Base-by-base conservation (phyloP, 1,140 invertebrate species). In the Zaprionus ornatus region DNA sequence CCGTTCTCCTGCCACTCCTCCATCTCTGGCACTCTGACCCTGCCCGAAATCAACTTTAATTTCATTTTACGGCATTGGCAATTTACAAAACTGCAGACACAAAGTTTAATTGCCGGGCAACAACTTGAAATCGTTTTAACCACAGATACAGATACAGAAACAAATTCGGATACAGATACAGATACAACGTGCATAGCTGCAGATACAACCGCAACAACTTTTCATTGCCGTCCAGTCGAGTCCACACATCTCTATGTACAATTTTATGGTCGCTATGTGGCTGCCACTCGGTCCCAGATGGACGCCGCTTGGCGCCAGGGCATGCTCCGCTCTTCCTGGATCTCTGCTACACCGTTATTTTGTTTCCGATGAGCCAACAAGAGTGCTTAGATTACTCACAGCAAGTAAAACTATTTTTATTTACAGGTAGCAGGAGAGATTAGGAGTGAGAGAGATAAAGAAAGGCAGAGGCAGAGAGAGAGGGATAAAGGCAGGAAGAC, bases 251-350 rank as follows among this genome's bases (percentile, higher is more conserved):
- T 75, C 68, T 88, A 90, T 81, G 77, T 87, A 87, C 88, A 88
- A 84, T 87, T 87, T 87, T 87, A 87, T 87, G 87, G 84, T 50
- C 55, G 71, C 77, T 87, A 76, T 88, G 84, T 77, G 84, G 80
- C 62, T 78, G 67, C 69, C 83, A 83, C 75, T 79, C 82, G 82
- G 83, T 65, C 50, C 52, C 61, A 71, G 55, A 61, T 48, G 50
- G 61, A 76, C 56, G 35, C 10, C 29, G 40, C 19, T 27, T 74
- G 73, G 69, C 74, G 74, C 74, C 74, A 76, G 71, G 71, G 42
- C 70, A 37, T 59, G 35, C 40, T 45, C 7, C 29, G 9, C 29
- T 10, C 42, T 4, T 5, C 37, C 37, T 57, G 37, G 19, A 19
- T 15, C 21, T 3, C 1, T 21, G 54, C 17, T 17, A 65, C n/a